Evolutionary conservation across 2,797 vertebrate species (phyloP).

Genomic region (Chrysocyon brachyurus): DNA sequence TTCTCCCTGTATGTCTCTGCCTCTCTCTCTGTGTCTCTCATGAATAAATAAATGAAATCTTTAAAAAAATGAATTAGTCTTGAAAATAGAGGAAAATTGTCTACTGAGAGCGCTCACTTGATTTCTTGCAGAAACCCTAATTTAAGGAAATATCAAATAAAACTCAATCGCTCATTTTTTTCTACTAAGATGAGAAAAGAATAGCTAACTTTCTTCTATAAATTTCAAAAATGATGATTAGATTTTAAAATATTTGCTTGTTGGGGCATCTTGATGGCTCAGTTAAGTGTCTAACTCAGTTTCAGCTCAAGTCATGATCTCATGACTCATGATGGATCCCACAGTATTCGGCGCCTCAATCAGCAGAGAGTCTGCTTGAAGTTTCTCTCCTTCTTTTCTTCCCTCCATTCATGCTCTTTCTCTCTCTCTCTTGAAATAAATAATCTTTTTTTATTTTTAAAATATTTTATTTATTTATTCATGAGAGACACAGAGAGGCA

Average conservation of each 20-base stretch:
- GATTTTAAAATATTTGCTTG: conserved; percentile 14
- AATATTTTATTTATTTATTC: no score
- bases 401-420: not conserved
- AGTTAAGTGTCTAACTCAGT: not conserved
- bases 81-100: not conserved
- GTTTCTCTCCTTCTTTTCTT: not conserved
- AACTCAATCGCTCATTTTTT: not conserved
- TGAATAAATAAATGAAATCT: no score
- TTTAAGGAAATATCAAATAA: not conserved
- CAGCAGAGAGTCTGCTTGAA: not conserved
- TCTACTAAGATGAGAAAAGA: not conserved
- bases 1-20: no score
- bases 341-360: not conserved
- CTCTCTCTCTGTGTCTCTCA: no score
- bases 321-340: not conserved
- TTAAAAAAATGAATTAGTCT: not conserved
- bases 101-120: not conserved
- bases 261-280: not conserved
- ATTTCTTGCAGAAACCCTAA: not conserved
- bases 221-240: not conserved
- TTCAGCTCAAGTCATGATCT: not conserved
- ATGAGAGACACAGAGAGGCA: no score
- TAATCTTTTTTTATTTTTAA: not conserved
- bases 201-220: not conserved
- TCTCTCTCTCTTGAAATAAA: not conserved